Evolutionary conservation across 2,113 vertebrate genomes (phyloP).

Genomic region (Ciconia boyciana): DNA sequence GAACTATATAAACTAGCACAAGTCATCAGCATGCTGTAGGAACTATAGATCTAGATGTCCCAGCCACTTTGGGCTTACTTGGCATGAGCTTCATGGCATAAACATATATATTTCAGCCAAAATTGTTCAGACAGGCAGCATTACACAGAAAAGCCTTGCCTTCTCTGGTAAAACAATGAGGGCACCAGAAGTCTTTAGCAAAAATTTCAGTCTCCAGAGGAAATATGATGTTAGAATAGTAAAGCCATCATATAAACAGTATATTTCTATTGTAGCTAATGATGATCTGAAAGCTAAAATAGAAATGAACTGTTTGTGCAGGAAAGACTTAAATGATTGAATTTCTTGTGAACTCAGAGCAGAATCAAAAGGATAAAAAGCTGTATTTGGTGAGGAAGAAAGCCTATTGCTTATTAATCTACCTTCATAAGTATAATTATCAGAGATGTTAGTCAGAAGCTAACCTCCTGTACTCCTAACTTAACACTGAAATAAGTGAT

Average conservation of each 20-base stretch:
- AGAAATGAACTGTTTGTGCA: background rate
- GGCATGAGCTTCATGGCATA: background rate
- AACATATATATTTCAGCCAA: background rate
- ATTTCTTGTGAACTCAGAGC: background rate
- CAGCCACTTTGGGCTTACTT: background rate
- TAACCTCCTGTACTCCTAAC: background rate
- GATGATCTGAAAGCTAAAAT: background rate
- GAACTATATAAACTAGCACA: background rate
- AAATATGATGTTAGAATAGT: background rate
- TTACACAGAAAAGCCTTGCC: too few relatives aligned
- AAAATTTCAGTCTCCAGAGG: background rate
- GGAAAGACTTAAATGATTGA: background rate
- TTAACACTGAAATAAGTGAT: background rate
- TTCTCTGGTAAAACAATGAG: background rate
- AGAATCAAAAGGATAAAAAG: background rate
- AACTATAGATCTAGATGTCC: background rate
- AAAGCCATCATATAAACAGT: background rate
- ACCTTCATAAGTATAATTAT: background rate
- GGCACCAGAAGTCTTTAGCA: background rate
- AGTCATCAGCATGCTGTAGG: background rate
- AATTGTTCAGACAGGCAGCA: background rate
- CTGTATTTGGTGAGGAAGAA: background rate
- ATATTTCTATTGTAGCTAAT: background rate
- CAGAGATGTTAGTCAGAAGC: background rate
- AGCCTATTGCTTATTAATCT: background rate